A percentile compares a stretch with the other conserved stretches of the same genome.
These are phyloP conservation scores for Stenurella melanura DNA, from an alignment of 2,888 invertebrate species.

Conservation along the genomic window DNA sequence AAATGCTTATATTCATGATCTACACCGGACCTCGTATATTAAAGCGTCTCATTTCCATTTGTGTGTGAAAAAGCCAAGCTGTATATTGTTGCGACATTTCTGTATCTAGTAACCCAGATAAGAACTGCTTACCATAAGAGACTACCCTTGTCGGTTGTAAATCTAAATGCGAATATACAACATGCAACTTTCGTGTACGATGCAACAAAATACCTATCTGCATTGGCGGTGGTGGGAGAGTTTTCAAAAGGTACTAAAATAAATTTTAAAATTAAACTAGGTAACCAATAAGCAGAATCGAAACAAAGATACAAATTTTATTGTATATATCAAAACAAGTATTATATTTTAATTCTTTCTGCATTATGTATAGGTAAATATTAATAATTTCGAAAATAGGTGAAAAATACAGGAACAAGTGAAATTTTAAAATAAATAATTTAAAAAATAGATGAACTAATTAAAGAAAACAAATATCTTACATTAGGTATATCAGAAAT, in stretches of 20 bases:
- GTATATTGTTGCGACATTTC: slow-evolving; percentile 57
- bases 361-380: too few species aligned
- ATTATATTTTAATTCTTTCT: too few species aligned
- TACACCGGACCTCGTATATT: not conserved
- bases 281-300: too few species aligned
- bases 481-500: too few species aligned
- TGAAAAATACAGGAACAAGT: too few species aligned
- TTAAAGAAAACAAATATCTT: too few species aligned
- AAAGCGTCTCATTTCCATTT: slow-evolving; percentile 5
- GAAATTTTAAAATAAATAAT: too few species aligned
- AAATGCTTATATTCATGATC: not conserved
- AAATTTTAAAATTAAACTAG: too few species aligned
- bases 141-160: slow-evolving; percentile 64
- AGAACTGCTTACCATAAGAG: slow-evolving; percentile 63
- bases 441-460: too few species aligned
- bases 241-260: not conserved
- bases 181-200: slow-evolving; percentile 57
- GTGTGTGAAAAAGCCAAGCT: slow-evolving; percentile 5
- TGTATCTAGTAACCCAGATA: slow-evolving; percentile 60
- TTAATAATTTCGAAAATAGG: too few species aligned
- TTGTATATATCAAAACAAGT: too few species aligned
- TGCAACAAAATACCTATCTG: slow-evolving; percentile 36
- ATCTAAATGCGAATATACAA: slow-evolving; percentile 55
- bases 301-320: too few species aligned
- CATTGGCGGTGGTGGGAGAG: slow-evolving; percentile 26